Percentiles rank a stretch among this genome's conserved stretches.
Evolutionary conservation across 2,113 vertebrate genomes (phyloP).

Genomic region (Panthera uncia): DNA sequence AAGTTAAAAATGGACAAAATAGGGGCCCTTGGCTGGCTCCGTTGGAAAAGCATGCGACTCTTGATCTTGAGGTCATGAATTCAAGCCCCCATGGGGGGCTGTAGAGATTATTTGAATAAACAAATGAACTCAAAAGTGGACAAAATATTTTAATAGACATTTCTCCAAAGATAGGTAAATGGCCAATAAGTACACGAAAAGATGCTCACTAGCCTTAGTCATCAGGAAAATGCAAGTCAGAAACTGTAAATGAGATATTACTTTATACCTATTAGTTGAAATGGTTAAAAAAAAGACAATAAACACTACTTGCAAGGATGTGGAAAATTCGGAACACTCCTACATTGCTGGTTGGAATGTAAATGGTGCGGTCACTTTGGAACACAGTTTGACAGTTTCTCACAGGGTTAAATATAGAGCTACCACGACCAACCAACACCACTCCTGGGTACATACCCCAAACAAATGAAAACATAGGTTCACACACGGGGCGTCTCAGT

Average conservation of each 20-base stretch:
- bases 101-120: not conserved
- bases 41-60: not conserved
- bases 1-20: not conserved
- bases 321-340: not conserved
- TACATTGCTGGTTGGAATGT: not conserved
- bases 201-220: not conserved
- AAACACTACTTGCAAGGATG: not conserved
- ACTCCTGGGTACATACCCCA: not conserved
- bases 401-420: not conserved
- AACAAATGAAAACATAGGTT: not conserved
- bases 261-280: not conserved
- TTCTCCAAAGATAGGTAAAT: not conserved
- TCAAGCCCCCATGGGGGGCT: not conserved
- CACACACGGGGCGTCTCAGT: not conserved
- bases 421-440: not conserved
- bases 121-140: not conserved
- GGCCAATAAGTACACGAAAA: not conserved
- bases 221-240: not conserved
- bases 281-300: not conserved
- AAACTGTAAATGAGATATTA: not conserved
- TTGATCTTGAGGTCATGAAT: not conserved
- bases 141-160: not conserved
- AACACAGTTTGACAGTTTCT: not conserved
- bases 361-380: not conserved
- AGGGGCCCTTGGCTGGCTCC: not conserved